A percentile compares a stretch with the other conserved stretches of the same genome.
These are phyloP conservation scores for Cryptus armator DNA, from an alignment of 2,888 invertebrate genomes.

Conservation along the genomic window DNA sequence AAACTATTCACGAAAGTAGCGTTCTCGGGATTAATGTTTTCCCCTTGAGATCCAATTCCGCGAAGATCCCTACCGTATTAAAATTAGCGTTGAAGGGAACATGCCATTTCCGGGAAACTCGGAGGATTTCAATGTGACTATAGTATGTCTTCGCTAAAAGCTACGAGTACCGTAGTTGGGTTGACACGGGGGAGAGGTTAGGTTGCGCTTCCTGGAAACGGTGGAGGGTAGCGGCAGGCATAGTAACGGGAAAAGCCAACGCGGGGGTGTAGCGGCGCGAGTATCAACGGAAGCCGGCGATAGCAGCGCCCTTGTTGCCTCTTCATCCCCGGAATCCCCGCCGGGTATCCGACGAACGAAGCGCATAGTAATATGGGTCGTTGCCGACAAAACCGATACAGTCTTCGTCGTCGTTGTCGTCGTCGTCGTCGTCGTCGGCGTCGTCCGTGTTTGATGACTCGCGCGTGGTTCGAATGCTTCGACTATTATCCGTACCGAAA, in stretches of 20 bases:
- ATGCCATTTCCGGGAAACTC: background rate
- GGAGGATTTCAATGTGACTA: conserved; percentile 26
- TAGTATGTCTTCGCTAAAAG: conserved; percentile 21
- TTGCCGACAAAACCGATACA: conserved; percentile 62
- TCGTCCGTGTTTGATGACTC: conserved; percentile 76
- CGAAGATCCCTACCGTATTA: background rate
- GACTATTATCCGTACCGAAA: conserved; percentile 50
- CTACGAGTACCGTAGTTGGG: background rate
- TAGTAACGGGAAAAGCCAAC: conserved; percentile 4
- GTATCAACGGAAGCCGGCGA: conserved; percentile 1
- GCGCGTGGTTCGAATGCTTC: conserved; percentile 75
- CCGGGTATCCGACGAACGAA: conserved; percentile 49
- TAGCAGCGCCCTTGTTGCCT: conserved; percentile 32
- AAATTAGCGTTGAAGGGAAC: conserved; percentile 13
- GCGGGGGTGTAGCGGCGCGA: conserved; percentile 1
- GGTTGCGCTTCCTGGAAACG: conserved; percentile 21
- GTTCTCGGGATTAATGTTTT: background rate
- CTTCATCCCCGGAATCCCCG: conserved; percentile 36
- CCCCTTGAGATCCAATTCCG: background rate
- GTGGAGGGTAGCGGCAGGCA: conserved; percentile 19
- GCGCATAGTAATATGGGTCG: conserved; percentile 64
- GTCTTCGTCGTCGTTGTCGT: conserved; percentile 7
- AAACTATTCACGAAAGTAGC: background rate
- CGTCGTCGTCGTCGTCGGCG: conserved; percentile 33
- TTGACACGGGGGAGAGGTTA: background rate